These are phyloP conservation scores for Caligus rogercresseyi DNA, from an alignment of 1,140 invertebrate species.

Conservation along the genomic window DNA sequence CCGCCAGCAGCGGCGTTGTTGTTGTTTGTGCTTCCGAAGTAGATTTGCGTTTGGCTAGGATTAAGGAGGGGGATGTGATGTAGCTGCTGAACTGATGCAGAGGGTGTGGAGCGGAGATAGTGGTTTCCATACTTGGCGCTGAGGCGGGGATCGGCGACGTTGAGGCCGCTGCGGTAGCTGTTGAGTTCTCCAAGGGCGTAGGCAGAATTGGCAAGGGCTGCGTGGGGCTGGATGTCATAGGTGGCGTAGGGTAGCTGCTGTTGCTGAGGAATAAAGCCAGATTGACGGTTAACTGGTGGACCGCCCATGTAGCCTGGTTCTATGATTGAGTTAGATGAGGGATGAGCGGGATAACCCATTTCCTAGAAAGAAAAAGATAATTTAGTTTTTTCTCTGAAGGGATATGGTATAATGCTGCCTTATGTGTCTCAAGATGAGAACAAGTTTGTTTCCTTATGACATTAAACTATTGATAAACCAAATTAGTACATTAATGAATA, in stretches of 20 bases:
- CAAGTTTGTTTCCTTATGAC: too few relatives aligned
- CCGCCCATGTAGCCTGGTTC: background rate
- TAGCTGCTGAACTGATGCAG: background rate
- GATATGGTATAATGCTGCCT: too few relatives aligned
- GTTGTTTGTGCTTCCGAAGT: too few relatives aligned
- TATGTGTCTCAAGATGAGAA: too few relatives aligned
- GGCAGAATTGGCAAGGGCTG: background rate
- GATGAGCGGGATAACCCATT: background rate
- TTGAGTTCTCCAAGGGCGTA: background rate
- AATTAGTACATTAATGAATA: too few relatives aligned
- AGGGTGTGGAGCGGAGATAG: background rate
- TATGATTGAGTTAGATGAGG: background rate
- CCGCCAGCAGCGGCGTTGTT: background rate
- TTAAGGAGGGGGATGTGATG: background rate
- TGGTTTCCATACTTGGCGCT: constrained; percentile 13
- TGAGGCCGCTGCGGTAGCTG: background rate
- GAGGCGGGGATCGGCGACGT: constrained; percentile 9
- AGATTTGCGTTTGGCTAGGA: background rate
- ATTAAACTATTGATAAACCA: too few relatives aligned
- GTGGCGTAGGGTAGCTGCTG: background rate
- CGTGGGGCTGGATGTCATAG: background rate
- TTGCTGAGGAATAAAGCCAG: background rate
- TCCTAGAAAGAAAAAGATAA: background rate
- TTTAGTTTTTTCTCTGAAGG: too few relatives aligned
- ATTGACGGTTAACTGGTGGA: background rate